Conservation (phyloP, 2,888 invertebrate genomes). For the Drosophila meridiana region DNA sequence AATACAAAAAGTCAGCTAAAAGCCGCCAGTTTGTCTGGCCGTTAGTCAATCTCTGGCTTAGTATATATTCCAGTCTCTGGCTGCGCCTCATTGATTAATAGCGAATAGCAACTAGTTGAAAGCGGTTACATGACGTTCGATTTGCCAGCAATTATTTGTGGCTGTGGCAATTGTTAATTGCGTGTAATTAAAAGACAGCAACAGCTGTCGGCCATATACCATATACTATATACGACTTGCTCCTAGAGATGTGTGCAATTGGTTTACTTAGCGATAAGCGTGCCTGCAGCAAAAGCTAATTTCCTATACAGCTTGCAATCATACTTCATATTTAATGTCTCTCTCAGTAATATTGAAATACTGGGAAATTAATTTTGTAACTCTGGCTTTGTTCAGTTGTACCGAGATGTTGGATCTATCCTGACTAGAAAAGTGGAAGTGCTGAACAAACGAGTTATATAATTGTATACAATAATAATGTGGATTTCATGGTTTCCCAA, state of each 20-base stretch:
- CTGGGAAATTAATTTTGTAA: background rate
- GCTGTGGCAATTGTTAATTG: slow-evolving; percentile 54
- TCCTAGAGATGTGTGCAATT: slow-evolving; percentile 1
- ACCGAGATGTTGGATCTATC: too few relatives aligned
- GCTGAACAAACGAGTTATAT: background rate
- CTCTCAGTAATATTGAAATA: background rate
- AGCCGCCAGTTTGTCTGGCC: slow-evolving; percentile 49
- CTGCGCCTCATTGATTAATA: slow-evolving; percentile 48
- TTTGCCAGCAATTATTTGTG: slow-evolving; percentile 44
- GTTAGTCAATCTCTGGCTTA: background rate
- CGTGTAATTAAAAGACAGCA: slow-evolving; percentile 47
- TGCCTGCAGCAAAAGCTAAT: background rate
- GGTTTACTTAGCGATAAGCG: background rate
- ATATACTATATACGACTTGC: slow-evolving; percentile 7
- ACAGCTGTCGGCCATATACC: slow-evolving; percentile 25
- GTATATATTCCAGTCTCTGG: slow-evolving; percentile 1
- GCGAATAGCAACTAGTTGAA: slow-evolving; percentile 18
- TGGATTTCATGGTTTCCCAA: too few relatives aligned
- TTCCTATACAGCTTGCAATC: background rate
- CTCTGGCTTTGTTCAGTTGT: background rate
- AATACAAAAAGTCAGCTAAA: slow-evolving; percentile 30
- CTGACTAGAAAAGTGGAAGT: background rate
- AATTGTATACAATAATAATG: too few relatives aligned
- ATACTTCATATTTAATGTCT: background rate
- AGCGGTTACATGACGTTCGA: slow-evolving; percentile 53